Evolutionary conservation across 64 coral and sea anemone species (phyloP).

Genomic region (Montipora efflorescens): DNA sequence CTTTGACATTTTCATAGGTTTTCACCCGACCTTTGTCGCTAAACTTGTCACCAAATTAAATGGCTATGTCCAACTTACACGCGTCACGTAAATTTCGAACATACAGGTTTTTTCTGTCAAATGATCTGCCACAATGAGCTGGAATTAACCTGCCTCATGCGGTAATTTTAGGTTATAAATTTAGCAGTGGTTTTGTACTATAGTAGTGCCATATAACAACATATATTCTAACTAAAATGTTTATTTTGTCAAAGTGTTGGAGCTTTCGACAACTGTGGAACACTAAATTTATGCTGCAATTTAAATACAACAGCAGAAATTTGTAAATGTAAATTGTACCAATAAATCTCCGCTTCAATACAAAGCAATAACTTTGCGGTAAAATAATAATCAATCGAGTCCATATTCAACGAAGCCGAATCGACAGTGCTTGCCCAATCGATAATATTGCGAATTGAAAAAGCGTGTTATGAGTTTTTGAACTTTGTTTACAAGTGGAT

Average conservation of each 20-base stretch:
- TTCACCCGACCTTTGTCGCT: constrained; percentile 16
- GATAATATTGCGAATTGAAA: neutral
- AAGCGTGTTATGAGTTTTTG: neutral
- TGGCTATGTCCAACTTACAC: too few species aligned
- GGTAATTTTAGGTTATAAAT: neutral
- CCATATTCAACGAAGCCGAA: neutral
- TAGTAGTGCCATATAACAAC: neutral
- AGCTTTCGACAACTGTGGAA: neutral
- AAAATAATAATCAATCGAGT: neutral
- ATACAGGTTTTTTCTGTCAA: neutral
- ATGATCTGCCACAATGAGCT: neutral
- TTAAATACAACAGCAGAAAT: constrained; percentile 2
- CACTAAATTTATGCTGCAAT: neutral
- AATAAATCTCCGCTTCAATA: neutral
- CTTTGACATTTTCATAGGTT: constrained; percentile 14
- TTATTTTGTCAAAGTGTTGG: neutral
- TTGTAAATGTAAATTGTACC: constrained; percentile 5
- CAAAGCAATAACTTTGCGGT: neutral
- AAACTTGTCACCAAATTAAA: neutral
- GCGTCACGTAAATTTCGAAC: neutral
- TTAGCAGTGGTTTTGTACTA: neutral
- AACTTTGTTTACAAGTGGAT: constrained; percentile 22
- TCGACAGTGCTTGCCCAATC: neutral
- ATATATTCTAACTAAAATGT: neutral
- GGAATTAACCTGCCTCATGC: neutral